Percentiles rank a stretch among this genome's conserved stretches.
phyloP scores from a whole-genome alignment of 2,113 vertebrate genomes.

The Rhynchomys soricoides region DNA sequence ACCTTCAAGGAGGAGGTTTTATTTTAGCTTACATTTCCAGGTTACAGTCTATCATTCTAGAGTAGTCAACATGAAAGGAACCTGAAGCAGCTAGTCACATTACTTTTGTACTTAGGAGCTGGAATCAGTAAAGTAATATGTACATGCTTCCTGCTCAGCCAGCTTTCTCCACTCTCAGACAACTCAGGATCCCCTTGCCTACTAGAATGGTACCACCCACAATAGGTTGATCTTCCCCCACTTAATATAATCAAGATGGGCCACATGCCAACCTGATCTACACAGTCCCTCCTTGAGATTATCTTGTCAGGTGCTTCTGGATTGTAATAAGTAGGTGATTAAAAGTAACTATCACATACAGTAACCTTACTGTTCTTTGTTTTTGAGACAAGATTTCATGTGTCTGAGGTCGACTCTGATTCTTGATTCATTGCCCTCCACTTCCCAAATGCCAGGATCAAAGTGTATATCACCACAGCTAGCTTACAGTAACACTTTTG shows the following conservation, averaged over 20 bases:
- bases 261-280: not conserved
- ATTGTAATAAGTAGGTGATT: not conserved
- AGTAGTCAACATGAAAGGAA: not conserved
- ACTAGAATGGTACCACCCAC: not conserved
- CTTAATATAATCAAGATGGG: not conserved
- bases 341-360: not conserved
- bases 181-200: not conserved
- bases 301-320: not conserved
- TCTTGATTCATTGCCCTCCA: not conserved
- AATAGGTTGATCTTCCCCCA: not conserved
- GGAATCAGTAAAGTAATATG: too few species aligned
- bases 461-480: not conserved
- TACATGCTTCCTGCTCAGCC: not conserved
- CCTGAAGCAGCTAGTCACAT: not conserved
- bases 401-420: not conserved
- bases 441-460: not conserved
- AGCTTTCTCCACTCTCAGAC: not conserved
- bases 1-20: not conserved
- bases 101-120: not conserved
- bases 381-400: not conserved
- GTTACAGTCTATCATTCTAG: not conserved
- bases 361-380: not conserved
- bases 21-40: not conserved
- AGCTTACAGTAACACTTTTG: not conserved
- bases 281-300: not conserved